Conservation (phyloP, 2,888 invertebrate species). For the Chesias legatella region DNA sequence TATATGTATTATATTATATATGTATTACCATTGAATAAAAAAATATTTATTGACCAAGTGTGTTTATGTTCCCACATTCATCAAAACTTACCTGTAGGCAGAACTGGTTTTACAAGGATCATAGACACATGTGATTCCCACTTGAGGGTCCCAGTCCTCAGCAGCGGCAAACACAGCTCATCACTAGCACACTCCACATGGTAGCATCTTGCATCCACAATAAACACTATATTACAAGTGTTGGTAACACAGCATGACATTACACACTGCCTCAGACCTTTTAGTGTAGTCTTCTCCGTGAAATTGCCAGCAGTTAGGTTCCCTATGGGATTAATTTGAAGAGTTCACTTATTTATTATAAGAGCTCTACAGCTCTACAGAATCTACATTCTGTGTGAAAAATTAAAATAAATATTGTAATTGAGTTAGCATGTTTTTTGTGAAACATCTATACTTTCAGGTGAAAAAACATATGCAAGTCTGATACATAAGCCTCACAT, state of each 20-base stretch:
- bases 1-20: too few species aligned
- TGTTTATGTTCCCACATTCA: too few species aligned
- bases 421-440: too few species aligned
- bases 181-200: constrained; percentile 87
- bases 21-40: too few species aligned
- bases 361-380: too few species aligned
- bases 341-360: too few species aligned
- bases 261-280: constrained; percentile 82
- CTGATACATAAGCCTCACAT: too few species aligned
- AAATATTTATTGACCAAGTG: too few species aligned
- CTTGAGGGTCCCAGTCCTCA: constrained; percentile 71
- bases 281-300: constrained; percentile 74
- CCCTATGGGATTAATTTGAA: constrained; percentile 40
- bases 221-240: constrained; percentile 89
- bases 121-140: constrained; percentile 84
- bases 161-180: constrained; percentile 85
- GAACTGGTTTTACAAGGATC: constrained; percentile 87
- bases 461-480: too few species aligned
- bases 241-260: constrained; percentile 83
- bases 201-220: constrained; percentile 87
- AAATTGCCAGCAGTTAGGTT: constrained; percentile 82
- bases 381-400: too few species aligned
- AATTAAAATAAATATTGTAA: too few species aligned
- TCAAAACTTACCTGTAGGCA: constrained; percentile 74
- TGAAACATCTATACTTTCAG: too few species aligned